A percentile compares a stretch with the other conserved stretches of the same genome.
These are phyloP conservation scores for Chalcis sispes DNA, from an alignment of 2,888 invertebrate species.

Conservation along the genomic window DNA sequence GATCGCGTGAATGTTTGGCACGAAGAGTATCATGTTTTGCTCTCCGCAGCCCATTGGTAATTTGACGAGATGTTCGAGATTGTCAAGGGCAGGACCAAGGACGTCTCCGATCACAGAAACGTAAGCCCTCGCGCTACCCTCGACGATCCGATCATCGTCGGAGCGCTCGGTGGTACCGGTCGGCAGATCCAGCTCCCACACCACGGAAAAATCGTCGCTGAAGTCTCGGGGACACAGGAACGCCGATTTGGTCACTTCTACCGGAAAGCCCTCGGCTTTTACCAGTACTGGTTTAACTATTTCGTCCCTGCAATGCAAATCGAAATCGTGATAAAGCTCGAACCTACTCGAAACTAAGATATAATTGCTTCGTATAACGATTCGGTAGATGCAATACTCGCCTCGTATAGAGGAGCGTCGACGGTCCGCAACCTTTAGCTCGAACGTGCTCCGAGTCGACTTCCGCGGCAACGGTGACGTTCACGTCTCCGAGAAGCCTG, in stretches of 20 bases:
- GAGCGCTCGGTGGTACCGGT: not conserved
- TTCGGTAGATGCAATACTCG: constrained; percentile 59
- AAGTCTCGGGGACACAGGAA: constrained; percentile 82
- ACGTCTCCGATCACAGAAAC: constrained; percentile 82
- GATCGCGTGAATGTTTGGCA: constrained; percentile 84
- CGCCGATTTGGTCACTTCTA: constrained; percentile 81
- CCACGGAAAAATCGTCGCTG: constrained; percentile 68
- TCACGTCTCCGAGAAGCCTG: constrained; percentile 76
- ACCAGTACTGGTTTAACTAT: constrained; percentile 81
- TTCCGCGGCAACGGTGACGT: constrained; percentile 78
- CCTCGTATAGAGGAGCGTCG: constrained; percentile 76
- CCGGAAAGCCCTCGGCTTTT: constrained; percentile 84
- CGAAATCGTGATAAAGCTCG: no score
- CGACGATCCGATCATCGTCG: constrained; percentile 75
- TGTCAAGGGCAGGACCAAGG: constrained; percentile 82
- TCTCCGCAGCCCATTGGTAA: constrained; percentile 89
- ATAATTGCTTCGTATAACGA: not conserved
- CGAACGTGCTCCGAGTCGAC: constrained; percentile 74
- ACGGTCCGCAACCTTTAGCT: constrained; percentile 76
- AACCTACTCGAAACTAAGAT: not conserved
- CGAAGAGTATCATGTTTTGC: constrained; percentile 87
- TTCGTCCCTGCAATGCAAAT: constrained; percentile 77
- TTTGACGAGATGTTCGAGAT: constrained; percentile 82
- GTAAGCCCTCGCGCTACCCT: constrained; percentile 81
- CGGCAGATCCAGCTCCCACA: constrained; percentile 78